A percentile compares a stretch with the other conserved stretches of the same genome.
These are phyloP conservation scores for Neolamprologus devosi DNA, from an alignment of 2,113 vertebrate genomes.

Conservation along the genomic window DNA sequence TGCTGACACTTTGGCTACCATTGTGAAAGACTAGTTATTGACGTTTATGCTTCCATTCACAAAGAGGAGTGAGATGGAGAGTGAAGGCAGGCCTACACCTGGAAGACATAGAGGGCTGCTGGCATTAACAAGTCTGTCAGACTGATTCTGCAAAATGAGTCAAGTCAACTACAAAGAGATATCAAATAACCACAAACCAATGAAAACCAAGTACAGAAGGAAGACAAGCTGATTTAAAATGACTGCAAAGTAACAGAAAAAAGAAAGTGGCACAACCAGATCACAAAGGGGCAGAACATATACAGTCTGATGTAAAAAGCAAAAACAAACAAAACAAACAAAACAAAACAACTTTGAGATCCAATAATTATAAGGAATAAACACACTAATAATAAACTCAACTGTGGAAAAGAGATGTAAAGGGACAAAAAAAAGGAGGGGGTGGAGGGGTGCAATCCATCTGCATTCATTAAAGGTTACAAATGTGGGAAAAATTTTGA, in stretches of 20 bases:
- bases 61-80: fast-evolving
- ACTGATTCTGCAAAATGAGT: not conserved
- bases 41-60: not conserved
- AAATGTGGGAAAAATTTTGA: not conserved
- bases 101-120: not conserved
- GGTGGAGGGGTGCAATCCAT: not conserved
- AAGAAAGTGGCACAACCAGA: not conserved
- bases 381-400: not conserved
- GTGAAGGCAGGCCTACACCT: not conserved
- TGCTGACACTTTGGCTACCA: not conserved
- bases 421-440: not conserved
- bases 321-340: not conserved
- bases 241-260: not conserved
- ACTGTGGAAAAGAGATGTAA: not conserved
- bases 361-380: not conserved
- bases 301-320: not conserved
- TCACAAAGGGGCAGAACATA: not conserved
- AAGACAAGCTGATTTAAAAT: not conserved
- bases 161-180: not conserved
- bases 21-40: not conserved
- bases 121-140: not conserved
- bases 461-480: not conserved
- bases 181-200: not conserved
- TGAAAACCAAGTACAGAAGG: not conserved
- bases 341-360: not conserved